Evolutionary conservation across 37 sponge, comb jelly and placozoan genomes (phyloP).

Genomic region (Dysidea cf. avara): DNA sequence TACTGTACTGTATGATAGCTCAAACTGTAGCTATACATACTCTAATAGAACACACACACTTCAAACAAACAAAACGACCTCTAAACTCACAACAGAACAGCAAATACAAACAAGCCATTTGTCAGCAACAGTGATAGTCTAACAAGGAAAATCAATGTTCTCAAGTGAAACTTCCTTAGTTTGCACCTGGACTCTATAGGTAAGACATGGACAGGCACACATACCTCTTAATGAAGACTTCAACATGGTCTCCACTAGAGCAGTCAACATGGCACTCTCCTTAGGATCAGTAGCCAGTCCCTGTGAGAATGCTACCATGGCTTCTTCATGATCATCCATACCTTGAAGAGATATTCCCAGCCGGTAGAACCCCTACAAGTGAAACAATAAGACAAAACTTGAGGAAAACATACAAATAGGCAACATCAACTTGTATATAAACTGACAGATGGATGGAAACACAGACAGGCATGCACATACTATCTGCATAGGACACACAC

Average conservation of each 20-base stretch:
- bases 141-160: too few relatives aligned
- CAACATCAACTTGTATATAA: too few relatives aligned
- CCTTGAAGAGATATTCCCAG: slow-evolving; percentile 83
- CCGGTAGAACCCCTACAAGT: slow-evolving; percentile 79
- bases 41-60: too few relatives aligned
- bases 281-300: slow-evolving; percentile 82
- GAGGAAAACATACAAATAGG: background rate
- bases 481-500: background rate
- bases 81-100: too few relatives aligned
- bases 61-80: too few relatives aligned
- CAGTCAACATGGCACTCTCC: slow-evolving; percentile 58
- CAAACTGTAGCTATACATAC: too few relatives aligned
- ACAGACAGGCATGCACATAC: too few relatives aligned
- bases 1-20: too few relatives aligned
- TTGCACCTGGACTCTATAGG: background rate
- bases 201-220: slow-evolving; percentile 1
- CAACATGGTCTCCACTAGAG: slow-evolving; percentile 72
- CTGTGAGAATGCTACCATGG: slow-evolving; percentile 79
- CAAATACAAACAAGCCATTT: too few relatives aligned
- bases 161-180: background rate
- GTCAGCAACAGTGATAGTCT: too few relatives aligned
- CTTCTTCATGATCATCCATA: slow-evolving; percentile 61
- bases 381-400: background rate
- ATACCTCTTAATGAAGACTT: slow-evolving; percentile 79
- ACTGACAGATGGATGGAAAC: background rate